A percentile compares a stretch with the other conserved stretches of the same genome.
phyloP scores from a whole-genome alignment of 2,797 vertebrate genomes.

The Gambelia wislizenii region DNA sequence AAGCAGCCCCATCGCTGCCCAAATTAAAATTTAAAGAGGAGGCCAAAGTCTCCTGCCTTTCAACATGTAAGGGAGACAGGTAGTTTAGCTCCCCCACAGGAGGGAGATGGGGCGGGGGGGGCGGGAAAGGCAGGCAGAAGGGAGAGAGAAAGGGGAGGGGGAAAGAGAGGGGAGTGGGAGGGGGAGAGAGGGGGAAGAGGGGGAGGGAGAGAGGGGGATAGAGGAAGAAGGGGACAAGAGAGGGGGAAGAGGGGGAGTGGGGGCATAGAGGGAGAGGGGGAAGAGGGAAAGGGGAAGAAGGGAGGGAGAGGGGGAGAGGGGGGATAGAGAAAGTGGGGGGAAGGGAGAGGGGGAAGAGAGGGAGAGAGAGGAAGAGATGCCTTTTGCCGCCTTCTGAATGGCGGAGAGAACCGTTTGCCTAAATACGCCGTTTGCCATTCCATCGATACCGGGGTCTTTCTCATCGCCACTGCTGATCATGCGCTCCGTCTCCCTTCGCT shows the following conservation, averaged over 20 bases:
- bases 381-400: conserved; percentile 29
- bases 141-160: no score
- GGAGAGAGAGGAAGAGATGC: neutral
- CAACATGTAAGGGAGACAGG: conserved; percentile 17
- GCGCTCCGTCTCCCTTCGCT: conserved; percentile 42
- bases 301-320: neutral
- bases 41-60: neutral
- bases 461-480: conserved; percentile 10
- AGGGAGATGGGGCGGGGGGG: neutral
- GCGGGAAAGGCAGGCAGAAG: no score
- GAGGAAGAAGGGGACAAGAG: no score
- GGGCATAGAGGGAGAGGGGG: neutral
- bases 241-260: no score
- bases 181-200: no score
- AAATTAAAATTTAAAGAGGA: neutral
- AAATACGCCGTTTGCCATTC: conserved; percentile 31
- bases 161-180: no score
- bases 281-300: neutral
- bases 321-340: no score
- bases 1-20: neutral
- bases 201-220: no score
- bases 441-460: conserved; percentile 27
- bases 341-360: no score
- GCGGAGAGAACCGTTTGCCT: conserved; percentile 41
- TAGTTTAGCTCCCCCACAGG: conserved; percentile 6